A percentile compares a stretch with the other conserved stretches of the same genome.
phyloP scores from a whole-genome alignment of 2,797 vertebrate species.

The Aplochiton taeniatus region DNA sequence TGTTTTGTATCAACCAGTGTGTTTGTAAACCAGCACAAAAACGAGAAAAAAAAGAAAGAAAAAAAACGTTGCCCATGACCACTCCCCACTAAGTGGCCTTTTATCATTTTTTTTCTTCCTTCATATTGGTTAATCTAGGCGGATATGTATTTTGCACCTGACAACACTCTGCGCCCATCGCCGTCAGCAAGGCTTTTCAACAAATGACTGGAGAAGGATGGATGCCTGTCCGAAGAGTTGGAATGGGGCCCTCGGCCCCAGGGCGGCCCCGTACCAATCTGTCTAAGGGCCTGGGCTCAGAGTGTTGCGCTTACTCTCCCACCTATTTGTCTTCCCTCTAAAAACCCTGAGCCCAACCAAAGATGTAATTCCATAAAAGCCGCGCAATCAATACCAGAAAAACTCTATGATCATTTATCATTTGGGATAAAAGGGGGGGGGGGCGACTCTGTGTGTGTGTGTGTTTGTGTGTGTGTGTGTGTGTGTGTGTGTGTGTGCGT shows the following conservation, averaged over 20 bases:
- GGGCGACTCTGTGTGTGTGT: conserved; percentile 34
- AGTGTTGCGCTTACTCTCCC: conserved; percentile 73
- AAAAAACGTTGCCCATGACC: too few species aligned
- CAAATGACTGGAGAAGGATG: conserved; percentile 48
- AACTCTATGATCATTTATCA: conserved; percentile 78
- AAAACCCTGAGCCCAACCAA: conserved; percentile 69
- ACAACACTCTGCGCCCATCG: too few species aligned
- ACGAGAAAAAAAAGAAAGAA: too few species aligned
- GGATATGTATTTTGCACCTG: too few species aligned
- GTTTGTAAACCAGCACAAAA: too few species aligned
- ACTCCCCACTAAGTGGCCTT: too few species aligned
- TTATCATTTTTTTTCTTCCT: too few species aligned
- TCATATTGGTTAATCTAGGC: too few species aligned
- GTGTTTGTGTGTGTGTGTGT: conserved; percentile 21
- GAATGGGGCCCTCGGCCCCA: conserved; percentile 51
- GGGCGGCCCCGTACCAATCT: conserved; percentile 57
- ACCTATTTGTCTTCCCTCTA: conserved; percentile 75
- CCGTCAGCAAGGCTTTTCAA: too few species aligned
- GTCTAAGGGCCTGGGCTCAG: conserved; percentile 58
- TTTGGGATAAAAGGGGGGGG: conserved; percentile 59
- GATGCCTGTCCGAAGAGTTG: conserved; percentile 54
- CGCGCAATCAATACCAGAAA: conserved; percentile 78
- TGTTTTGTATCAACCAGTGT: too few species aligned
- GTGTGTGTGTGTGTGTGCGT: conserved; percentile 28
- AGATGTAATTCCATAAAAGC: conserved; percentile 87